These are phyloP conservation scores for Plagodis dolabraria DNA, from an alignment of 2,888 invertebrate genomes.

Conservation along the genomic window DNA sequence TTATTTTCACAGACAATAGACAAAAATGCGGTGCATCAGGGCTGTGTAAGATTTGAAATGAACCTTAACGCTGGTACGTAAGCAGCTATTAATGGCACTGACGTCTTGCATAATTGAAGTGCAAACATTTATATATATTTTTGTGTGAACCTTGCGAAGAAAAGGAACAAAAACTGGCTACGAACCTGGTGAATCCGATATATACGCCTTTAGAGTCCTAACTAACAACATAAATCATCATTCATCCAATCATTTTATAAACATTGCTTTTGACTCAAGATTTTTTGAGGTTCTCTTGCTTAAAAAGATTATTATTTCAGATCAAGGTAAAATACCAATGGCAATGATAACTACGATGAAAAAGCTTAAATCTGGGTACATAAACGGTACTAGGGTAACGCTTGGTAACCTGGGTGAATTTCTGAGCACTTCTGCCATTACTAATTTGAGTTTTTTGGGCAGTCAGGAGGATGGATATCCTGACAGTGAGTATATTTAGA, in stretches of 20 bases:
- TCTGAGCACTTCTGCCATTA: slow-evolving; percentile 98
- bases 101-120: not conserved
- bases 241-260: slow-evolving; percentile 16
- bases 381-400: slow-evolving; percentile 98
- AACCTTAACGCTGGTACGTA: not conserved
- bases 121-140: no score
- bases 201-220: slow-evolving; percentile 7
- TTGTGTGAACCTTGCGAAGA: not conserved
- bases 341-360: slow-evolving; percentile 99
- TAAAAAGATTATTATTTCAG: slow-evolving; percentile 74
- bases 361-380: slow-evolving; percentile 98
- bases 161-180: slow-evolving; percentile 4
- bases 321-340: slow-evolving; percentile 95
- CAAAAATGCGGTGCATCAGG: no score
- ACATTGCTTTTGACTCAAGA: slow-evolving; percentile 16
- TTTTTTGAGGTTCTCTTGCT: not conserved
- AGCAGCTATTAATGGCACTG: no score
- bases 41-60: no score
- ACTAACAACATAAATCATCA: slow-evolving; percentile 16
- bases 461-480: slow-evolving; percentile 97
- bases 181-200: not conserved
- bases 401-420: slow-evolving; percentile 98
- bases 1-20: no score
- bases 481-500: slow-evolving; percentile 86
- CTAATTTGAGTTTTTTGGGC: slow-evolving; percentile 97